phyloP scores from a whole-genome alignment of 2,797 vertebrate genomes.

The Emydoidea blandingii region DNA sequence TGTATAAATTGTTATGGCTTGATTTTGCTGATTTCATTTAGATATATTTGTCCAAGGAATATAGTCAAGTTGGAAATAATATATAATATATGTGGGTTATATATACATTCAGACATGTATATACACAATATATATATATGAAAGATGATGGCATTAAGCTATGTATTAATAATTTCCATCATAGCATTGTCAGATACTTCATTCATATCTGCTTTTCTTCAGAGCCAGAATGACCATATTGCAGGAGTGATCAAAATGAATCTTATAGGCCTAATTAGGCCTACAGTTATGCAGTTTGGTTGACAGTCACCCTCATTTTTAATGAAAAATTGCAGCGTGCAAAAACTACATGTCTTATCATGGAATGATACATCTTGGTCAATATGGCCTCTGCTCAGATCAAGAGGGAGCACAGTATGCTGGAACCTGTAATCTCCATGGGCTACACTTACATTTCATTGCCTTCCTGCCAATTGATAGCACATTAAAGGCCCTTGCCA shows the following conservation, averaged over 20 bases:
- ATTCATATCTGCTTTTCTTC: neutral
- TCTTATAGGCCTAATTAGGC: neutral
- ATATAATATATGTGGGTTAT: neutral
- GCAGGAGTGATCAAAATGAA: neutral
- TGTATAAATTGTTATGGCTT: neutral
- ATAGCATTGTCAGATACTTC: neutral
- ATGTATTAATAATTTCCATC: conserved; percentile 65
- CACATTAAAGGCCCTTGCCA: neutral
- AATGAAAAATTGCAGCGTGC: neutral
- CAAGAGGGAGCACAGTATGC: neutral
- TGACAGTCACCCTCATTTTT: neutral
- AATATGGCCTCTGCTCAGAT: neutral
- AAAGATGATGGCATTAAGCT: conserved; percentile 62
- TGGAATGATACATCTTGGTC: neutral
- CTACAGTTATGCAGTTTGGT: neutral
- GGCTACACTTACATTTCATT: neutral
- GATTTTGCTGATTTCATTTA: neutral
- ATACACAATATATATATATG: no score
- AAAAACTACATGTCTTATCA: neutral
- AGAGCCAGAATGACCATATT: neutral
- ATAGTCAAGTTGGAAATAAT: conserved; percentile 41
- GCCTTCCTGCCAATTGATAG: neutral
- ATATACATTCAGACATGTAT: no score
- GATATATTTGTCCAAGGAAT: neutral
- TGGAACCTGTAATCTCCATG: neutral